A percentile compares a stretch with the other conserved stretches of the same genome.
phyloP scores from a whole-genome alignment of 2,113 vertebrate genomes.

The Laterallus jamaicensis region DNA sequence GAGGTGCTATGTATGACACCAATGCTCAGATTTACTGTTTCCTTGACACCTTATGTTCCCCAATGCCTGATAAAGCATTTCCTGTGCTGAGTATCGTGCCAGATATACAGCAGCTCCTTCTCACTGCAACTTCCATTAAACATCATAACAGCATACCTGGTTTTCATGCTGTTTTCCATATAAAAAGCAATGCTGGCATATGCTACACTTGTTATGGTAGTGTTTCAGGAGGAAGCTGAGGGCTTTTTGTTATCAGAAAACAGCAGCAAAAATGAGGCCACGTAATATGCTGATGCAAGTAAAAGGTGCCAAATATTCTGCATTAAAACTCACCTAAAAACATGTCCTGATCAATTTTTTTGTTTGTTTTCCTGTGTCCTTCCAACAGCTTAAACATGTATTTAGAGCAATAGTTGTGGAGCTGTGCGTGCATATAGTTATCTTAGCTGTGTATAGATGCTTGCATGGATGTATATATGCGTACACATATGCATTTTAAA shows the following conservation, averaged over 20 bases:
- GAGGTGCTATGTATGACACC: not conserved
- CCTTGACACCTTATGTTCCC: not conserved
- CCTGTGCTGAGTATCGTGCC: not conserved
- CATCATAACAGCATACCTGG: not conserved
- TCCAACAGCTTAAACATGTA: not conserved
- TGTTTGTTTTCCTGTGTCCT: not conserved
- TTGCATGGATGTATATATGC: not conserved
- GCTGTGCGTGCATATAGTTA: not conserved
- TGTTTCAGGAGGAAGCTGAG: not conserved
- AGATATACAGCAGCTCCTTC: not conserved
- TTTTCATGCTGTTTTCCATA: not conserved
- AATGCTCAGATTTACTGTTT: not conserved
- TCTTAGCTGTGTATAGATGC: not conserved
- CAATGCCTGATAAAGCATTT: not conserved
- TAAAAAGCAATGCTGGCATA: not conserved
- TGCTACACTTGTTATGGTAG: not conserved
- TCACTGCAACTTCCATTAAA: not conserved
- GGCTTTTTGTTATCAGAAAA: not conserved
- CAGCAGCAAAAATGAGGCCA: not conserved
- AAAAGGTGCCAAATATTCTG: not conserved
- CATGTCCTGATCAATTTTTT: not conserved
- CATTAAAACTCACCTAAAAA: not conserved
- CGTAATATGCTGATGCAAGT: not conserved
- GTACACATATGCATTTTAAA: not conserved
- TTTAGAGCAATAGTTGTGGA: not conserved